These are phyloP conservation scores for Agriotes lineatus DNA, from an alignment of 2,888 invertebrate genomes.

Conservation along the genomic window DNA sequence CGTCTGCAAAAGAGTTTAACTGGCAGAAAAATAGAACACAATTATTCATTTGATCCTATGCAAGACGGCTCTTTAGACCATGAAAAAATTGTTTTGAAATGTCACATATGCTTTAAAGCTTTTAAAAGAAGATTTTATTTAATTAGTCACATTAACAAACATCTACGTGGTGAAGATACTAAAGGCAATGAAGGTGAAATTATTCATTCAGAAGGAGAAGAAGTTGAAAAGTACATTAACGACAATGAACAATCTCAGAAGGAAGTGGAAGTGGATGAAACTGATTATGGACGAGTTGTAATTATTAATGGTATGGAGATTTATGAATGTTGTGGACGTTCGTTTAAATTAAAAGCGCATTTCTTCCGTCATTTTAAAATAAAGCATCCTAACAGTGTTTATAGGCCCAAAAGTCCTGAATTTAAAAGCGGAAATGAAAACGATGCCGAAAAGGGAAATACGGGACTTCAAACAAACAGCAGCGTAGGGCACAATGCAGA, in stretches of 20 bases:
- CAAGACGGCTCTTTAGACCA: background rate
- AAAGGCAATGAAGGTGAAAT: background rate
- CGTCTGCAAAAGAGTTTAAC: conserved; percentile 16
- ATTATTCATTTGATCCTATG: background rate
- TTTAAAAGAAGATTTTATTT: conserved; percentile 33
- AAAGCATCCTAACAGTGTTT: conserved; percentile 4
- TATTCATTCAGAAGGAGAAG: background rate
- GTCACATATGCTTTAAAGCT: conserved; percentile 23
- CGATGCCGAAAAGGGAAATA: too few species aligned
- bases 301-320: conserved; percentile 6
- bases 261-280: background rate
- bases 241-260: background rate
- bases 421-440: too few species aligned
- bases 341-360: conserved; percentile 36
- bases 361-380: conserved; percentile 31
- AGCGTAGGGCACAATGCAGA: too few species aligned
- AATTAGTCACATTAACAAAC: conserved; percentile 27
- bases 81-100: conserved; percentile 20
- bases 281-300: background rate
- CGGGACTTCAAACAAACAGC: too few species aligned
- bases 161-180: background rate
- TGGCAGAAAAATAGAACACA: conserved; percentile 2
- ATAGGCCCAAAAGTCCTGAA: background rate
- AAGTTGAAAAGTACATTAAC: background rate
- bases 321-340: conserved; percentile 28